A percentile compares a stretch with the other conserved stretches of the same genome.
Conservation (phyloP, 2,888 invertebrate species). For the Nysson spinosus region DNA sequence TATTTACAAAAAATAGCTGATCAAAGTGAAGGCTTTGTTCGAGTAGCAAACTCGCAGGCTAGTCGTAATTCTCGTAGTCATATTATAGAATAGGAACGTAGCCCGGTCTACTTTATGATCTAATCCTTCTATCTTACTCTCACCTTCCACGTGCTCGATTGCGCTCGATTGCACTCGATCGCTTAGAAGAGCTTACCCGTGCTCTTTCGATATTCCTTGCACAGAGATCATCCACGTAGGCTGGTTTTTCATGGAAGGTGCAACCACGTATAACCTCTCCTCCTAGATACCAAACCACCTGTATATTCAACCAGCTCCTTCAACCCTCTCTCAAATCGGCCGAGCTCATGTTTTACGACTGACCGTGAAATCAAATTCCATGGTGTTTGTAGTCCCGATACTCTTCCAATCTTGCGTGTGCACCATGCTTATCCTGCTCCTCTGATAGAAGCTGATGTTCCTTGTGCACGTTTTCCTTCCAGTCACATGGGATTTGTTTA, state of each 20-base stretch:
- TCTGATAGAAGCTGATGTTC: background rate
- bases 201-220: constrained; percentile 40
- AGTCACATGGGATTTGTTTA: background rate
- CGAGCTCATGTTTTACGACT: constrained; percentile 50
- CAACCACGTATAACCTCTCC: constrained; percentile 41
- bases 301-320: constrained; percentile 17
- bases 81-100: too few relatives aligned
- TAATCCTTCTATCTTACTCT: constrained; percentile 39
- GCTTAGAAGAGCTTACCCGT: constrained; percentile 25
- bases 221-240: constrained; percentile 35
- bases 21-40: too few relatives aligned
- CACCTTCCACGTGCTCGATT: constrained; percentile 30
- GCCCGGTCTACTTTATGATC: constrained; percentile 47
- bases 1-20: too few relatives aligned
- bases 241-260: constrained; percentile 43
- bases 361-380: constrained; percentile 50
- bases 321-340: constrained; percentile 27
- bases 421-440: constrained; percentile 32
- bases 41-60: too few relatives aligned
- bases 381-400: constrained; percentile 49
- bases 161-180: constrained; percentile 30
- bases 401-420: constrained; percentile 22
- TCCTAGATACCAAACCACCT: constrained; percentile 30
- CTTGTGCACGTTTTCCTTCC: background rate
- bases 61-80: too few relatives aligned